phyloP scores from a whole-genome alignment of 2,797 vertebrate genomes.

The Apogon talboti region DNA sequence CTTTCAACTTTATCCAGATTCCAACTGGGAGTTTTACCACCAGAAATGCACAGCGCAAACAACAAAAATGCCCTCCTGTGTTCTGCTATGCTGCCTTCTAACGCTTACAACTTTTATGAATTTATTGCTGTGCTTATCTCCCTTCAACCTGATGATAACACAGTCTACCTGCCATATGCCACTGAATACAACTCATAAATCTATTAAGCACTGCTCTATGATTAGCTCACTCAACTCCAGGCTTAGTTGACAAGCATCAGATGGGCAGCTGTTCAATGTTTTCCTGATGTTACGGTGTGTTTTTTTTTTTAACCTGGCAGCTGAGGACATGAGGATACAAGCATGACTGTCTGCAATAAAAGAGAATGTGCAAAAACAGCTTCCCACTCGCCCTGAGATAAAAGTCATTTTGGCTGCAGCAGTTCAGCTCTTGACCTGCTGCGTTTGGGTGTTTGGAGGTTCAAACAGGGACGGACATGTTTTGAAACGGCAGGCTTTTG shows the following conservation, averaged over 20 bases:
- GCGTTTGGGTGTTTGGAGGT: constrained; percentile 24
- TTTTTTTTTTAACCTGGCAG: constrained; percentile 43
- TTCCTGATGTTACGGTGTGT: constrained; percentile 17
- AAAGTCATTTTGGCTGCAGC: constrained; percentile 67
- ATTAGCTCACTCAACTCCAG: constrained; percentile 25
- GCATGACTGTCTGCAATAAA: constrained; percentile 35
- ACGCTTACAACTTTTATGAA: constrained; percentile 55
- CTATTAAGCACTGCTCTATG: constrained; percentile 37
- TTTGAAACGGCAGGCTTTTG: constrained; percentile 43
- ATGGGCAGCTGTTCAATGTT: constrained; percentile 11
- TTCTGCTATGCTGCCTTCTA: constrained; percentile 27
- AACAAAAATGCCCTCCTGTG: constrained; percentile 48
- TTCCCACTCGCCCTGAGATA: constrained; percentile 35
- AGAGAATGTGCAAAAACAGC: constrained; percentile 18
- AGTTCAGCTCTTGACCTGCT: constrained; percentile 46
- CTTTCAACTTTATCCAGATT: constrained; percentile 47
- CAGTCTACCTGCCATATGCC: constrained; percentile 72
- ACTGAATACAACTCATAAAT: constrained; percentile 63
- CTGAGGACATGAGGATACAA: constrained; percentile 32
- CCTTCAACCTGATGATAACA: constrained; percentile 59
- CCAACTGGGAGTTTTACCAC: constrained; percentile 43
- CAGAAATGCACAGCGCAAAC: constrained; percentile 24
- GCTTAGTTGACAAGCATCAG: constrained; percentile 17
- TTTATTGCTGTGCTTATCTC: constrained; percentile 65
- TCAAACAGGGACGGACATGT: constrained; percentile 42